phyloP scores from a whole-genome alignment of 1,140 invertebrate species.

The Drosophila carrolli region DNA sequence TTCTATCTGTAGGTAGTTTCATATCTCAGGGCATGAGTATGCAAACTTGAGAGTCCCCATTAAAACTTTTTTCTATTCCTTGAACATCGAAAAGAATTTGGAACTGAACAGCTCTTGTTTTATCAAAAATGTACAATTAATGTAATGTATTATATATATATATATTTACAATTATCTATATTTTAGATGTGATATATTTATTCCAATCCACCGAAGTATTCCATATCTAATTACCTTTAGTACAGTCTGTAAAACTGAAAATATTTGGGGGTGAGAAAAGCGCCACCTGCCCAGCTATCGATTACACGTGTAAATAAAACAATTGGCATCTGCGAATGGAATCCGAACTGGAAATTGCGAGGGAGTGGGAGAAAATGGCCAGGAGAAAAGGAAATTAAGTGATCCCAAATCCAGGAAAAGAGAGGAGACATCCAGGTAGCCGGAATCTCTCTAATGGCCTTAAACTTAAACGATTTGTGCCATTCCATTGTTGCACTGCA shows the following conservation, averaged over 20 bases:
- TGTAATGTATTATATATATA: too few relatives aligned
- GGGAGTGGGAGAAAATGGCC: neutral
- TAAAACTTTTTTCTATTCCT: too few relatives aligned
- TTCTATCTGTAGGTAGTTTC: neutral
- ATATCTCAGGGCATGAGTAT: neutral
- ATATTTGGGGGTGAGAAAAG: neutral
- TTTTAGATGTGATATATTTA: too few relatives aligned
- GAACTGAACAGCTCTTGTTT: too few relatives aligned
- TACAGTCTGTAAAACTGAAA: neutral
- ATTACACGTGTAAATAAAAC: conserved; percentile 36
- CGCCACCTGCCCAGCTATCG: conserved; percentile 25
- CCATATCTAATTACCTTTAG: neutral
- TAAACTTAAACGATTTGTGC: conserved; percentile 50
- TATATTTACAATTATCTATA: too few relatives aligned
- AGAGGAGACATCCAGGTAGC: conserved; percentile 16
- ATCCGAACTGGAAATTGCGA: neutral
- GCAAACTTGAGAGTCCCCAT: too few relatives aligned
- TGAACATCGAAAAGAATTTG: too few relatives aligned
- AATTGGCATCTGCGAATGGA: conserved; percentile 21
- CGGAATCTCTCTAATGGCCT: conserved; percentile 26
- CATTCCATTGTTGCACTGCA: conserved; percentile 13
- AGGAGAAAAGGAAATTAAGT: conserved; percentile 23
- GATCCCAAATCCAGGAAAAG: conserved; percentile 16
- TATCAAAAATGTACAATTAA: too few relatives aligned
- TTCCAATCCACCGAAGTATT: too few relatives aligned